A percentile compares a stretch with the other conserved stretches of the same genome.
Conservation (phyloP, 2,113 vertebrate species). For the Romanogobio albipinnatus region DNA sequence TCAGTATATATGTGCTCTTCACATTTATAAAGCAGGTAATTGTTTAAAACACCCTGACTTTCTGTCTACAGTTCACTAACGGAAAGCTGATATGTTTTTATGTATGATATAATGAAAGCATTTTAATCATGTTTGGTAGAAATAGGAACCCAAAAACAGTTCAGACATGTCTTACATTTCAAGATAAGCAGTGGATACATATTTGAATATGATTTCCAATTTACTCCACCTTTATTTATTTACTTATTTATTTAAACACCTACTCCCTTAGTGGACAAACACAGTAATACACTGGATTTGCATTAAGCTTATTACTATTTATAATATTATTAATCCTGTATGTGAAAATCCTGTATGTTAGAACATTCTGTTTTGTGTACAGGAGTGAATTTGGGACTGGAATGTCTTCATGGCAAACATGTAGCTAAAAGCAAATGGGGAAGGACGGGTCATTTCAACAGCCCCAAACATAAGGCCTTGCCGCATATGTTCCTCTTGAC, state of each 20-base stretch:
- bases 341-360: background rate
- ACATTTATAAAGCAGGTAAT: conserved; percentile 75
- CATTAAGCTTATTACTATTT: no score
- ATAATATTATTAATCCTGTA: background rate
- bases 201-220: conserved; percentile 31
- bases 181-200: conserved; percentile 1
- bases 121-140: conserved; percentile 23
- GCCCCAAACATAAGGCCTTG: background rate
- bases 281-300: no score
- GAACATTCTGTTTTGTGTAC: background rate
- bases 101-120: conserved; percentile 28
- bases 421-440: background rate
- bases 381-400: background rate
- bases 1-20: conserved; percentile 64
- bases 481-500: background rate
- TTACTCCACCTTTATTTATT: background rate
- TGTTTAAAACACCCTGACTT: conserved; percentile 56
- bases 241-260: no score
- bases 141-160: background rate
- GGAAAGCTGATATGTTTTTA: conserved; percentile 40
- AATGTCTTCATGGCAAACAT: background rate
- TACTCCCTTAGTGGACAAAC: no score
- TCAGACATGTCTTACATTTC: conserved; percentile 17
- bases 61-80: conserved; percentile 40
- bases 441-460: background rate